Evolutionary conservation across 2,888 invertebrate genomes (phyloP).

Genomic region (Clitarchus hookeri): DNA sequence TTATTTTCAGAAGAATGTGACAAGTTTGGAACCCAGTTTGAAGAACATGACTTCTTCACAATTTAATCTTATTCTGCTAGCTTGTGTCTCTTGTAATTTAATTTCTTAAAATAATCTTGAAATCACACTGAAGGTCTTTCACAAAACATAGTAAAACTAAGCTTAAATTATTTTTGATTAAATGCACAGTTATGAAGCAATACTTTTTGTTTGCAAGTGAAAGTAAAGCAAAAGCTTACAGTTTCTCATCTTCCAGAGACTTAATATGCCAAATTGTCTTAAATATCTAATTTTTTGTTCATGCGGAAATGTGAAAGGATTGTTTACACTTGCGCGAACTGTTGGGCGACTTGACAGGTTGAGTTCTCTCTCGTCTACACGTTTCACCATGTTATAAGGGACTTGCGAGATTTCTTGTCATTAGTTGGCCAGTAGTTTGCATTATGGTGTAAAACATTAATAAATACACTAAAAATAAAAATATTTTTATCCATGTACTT

Average conservation of each 20-base stretch:
- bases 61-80: background rate
- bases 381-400: constrained; percentile 14
- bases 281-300: too few species aligned
- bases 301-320: too few species aligned
- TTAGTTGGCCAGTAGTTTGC: background rate
- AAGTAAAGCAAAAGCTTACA: background rate
- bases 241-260: background rate
- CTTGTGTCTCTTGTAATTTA: too few species aligned
- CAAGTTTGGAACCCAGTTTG: background rate
- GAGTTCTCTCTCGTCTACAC: constrained; percentile 14
- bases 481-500: background rate
- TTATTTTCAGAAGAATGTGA: background rate
- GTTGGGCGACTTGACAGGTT: background rate
- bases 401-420: background rate
- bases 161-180: background rate
- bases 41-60: background rate
- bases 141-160: too few species aligned
- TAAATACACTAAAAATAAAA: background rate
- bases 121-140: background rate
- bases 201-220: background rate
- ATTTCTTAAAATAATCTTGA: background rate
- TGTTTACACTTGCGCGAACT: background rate
- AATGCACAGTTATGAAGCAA: background rate
- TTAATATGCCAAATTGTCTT: too few species aligned
- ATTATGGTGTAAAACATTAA: background rate